Percentiles rank a stretch among this genome's conserved stretches.
Evolutionary conservation across 1,140 invertebrate species (phyloP).

Genomic region (Ladona fulva): DNA sequence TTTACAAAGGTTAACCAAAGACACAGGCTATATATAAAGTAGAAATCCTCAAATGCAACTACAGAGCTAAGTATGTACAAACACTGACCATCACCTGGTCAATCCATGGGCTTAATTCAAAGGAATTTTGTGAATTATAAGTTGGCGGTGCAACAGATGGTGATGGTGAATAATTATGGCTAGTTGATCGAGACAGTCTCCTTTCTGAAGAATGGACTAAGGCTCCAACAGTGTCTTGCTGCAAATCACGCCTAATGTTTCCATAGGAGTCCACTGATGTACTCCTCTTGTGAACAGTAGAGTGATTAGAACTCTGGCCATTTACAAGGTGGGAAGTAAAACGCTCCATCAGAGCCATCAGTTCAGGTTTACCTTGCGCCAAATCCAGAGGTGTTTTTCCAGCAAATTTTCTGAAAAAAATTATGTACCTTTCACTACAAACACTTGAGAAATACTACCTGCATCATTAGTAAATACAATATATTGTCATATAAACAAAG

Average conservation of each 20-base stretch:
- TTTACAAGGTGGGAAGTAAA: slow-evolving; percentile 22
- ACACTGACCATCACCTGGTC: slow-evolving; percentile 20
- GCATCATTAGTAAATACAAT: too few relatives aligned
- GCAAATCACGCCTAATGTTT: background rate
- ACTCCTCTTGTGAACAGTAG: slow-evolving; percentile 21
- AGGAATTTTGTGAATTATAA: slow-evolving; percentile 23
- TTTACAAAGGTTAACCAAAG: too few relatives aligned
- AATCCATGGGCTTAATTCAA: slow-evolving; percentile 25
- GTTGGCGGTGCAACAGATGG: slow-evolving; percentile 1
- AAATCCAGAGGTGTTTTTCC: slow-evolving; percentile 44
- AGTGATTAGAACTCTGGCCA: background rate
- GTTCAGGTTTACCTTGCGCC: slow-evolving; percentile 37
- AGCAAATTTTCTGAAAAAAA: slow-evolving; percentile 34
- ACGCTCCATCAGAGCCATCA: slow-evolving; percentile 37
- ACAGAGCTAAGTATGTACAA: background rate
- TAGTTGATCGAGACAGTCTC: background rate
- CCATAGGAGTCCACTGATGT: slow-evolving; percentile 26
- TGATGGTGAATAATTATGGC: background rate
- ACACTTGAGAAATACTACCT: too few relatives aligned
- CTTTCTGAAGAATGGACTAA: background rate
- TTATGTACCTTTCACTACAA: too few relatives aligned
- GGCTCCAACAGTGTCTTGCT: background rate
- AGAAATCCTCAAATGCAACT: too few relatives aligned
- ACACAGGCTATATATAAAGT: too few relatives aligned
- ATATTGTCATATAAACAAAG: too few relatives aligned